Conservation (phyloP, 2,888 invertebrate species). For the Megamerina dolium region DNA sequence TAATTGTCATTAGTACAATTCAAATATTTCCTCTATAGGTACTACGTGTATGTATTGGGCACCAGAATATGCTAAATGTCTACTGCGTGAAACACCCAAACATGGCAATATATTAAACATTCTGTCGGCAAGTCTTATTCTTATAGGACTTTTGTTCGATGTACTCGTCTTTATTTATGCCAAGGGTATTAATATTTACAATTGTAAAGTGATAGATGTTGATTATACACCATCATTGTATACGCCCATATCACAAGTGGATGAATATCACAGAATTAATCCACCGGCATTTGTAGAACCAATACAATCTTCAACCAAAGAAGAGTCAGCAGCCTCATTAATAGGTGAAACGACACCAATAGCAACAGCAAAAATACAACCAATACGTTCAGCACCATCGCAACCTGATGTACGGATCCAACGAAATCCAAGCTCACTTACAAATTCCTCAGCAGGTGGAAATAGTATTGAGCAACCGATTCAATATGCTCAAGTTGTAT, state of each 20-base stretch:
- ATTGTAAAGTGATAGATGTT: constrained; percentile 47
- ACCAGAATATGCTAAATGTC: constrained; percentile 44
- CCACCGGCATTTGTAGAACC: background rate
- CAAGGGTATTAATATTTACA: constrained; percentile 42
- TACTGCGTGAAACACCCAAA: constrained; percentile 49
- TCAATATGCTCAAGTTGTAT: constrained; percentile 43
- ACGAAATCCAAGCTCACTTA: constrained; percentile 39
- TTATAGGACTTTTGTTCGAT: constrained; percentile 49
- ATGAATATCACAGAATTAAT: constrained; percentile 11
- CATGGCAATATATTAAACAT: constrained; percentile 52
- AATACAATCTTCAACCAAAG: constrained; percentile 2
- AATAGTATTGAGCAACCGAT: constrained; percentile 35
- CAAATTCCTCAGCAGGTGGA: constrained; percentile 35
- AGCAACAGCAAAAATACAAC: constrained; percentile 13
- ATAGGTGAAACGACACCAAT: constrained; percentile 23
- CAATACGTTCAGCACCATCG: constrained; percentile 9
- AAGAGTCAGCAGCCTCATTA: constrained; percentile 31
- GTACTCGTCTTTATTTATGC: constrained; percentile 49
- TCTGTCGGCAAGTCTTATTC: constrained; percentile 49
- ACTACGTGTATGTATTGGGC: constrained; percentile 52
- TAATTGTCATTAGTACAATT: too few relatives aligned
- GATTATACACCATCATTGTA: constrained; percentile 43
- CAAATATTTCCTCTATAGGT: constrained; percentile 29
- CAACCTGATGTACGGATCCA: constrained; percentile 27
- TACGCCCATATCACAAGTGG: constrained; percentile 35